Evolutionary conservation across 2,797 vertebrate species (phyloP), one percentile per base, ranked within the genome.

Genomic region (Cynodonichthys magdalenae): DNA sequence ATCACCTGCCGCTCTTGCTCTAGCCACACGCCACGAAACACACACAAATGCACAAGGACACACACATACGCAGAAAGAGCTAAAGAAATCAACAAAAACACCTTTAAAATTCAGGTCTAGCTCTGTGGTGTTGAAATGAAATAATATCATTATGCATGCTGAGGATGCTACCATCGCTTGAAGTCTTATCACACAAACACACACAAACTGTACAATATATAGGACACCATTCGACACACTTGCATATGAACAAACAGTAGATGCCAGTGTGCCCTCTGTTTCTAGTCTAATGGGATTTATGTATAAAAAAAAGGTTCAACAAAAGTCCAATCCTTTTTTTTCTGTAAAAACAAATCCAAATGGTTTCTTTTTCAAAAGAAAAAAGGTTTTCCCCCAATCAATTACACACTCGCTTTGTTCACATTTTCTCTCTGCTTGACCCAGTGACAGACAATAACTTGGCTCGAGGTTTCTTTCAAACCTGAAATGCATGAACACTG

Each of bases 221-320:
- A 41, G 41, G 5, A 36, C 41, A 49, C 51, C 1, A 11, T 67
- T 49, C 59, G 69, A 54, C 52, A 66, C n/a, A 54, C 36, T 45
- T 52, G 31, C 49, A 27, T 1, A 0, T 12, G 18, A 53, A 71
- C 44, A 63, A 39, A 67, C 59, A 63, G 24, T 39, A 47, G 41
- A 47, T 50, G 41, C 52, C 31, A 51, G 71, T 9, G 42, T 71
- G 69, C 24, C 77, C 75, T 74, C 29, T 3, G 10, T 63, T 86
- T 84, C 73, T 87, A 77, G 77, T 68, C 34, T 18, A 63, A 77
- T 49, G 51, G 53, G 67, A 72, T 76, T 81, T 59, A 1, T 46
- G 18, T 46, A 31, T 31, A 31, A 31, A 31, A 7, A 34, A 5
- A 57, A 67, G 47, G 80, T 77, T 80, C 65, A 84, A 59, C 36